Conservation (phyloP, 2,113 vertebrate genomes). For the Phaethornis superciliosus region DNA sequence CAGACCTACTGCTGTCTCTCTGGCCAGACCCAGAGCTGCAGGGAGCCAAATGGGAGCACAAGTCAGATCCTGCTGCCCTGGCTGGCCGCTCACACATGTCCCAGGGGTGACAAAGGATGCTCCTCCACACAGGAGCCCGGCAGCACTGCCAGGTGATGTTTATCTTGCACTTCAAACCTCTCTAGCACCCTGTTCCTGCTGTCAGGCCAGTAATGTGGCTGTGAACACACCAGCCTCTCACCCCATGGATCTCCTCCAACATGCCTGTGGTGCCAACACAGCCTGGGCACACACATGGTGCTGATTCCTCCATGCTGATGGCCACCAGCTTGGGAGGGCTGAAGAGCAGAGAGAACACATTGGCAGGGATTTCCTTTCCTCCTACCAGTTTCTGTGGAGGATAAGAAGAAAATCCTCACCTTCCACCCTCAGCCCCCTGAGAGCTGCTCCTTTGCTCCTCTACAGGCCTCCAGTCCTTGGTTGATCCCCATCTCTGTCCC, state of each 20-base stretch:
- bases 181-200: accelerated
- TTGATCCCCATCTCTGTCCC: accelerated
- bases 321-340: not conserved
- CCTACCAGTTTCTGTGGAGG: not conserved
- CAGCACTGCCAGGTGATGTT: no score
- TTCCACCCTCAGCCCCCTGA: not conserved
- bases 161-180: not conserved
- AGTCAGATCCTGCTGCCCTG: not conserved
- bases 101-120: accelerated
- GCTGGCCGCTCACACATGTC: accelerated
- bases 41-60: accelerated
- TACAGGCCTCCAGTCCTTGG: not conserved
- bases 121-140: no score
- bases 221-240: not conserved
- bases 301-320: accelerated
- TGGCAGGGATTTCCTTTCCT: not conserved
- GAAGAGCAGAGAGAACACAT: accelerated
- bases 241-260: accelerated
- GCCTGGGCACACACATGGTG: accelerated
- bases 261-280: accelerated
- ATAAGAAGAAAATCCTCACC: not conserved
- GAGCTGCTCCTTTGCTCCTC: not conserved
- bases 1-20: no score
- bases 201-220: not conserved
- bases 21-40: not conserved